A percentile compares a stretch with the other conserved stretches of the same genome.
Conservation (phyloP, 2,797 vertebrate species). For the Rhabdomys pumilio region DNA sequence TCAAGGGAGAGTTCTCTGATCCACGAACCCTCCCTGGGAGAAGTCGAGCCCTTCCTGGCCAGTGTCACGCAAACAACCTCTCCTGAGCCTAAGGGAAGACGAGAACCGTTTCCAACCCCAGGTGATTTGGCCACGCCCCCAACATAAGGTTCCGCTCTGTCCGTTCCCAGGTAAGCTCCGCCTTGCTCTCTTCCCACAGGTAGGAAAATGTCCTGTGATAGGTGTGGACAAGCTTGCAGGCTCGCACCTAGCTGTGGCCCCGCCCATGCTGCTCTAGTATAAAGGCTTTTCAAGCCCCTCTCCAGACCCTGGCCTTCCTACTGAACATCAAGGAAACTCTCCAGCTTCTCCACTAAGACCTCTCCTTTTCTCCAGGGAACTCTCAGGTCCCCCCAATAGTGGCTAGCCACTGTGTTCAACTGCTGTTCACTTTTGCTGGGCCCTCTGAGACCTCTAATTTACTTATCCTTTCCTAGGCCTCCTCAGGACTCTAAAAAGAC, state of each 20-base stretch:
- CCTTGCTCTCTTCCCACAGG: not conserved
- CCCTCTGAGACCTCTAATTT: not conserved
- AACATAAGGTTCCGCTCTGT: not conserved
- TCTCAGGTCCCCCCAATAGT: not conserved
- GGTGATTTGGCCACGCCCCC: not conserved
- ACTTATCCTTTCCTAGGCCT: not conserved
- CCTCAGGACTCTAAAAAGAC: not conserved
- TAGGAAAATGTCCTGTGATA: not conserved
- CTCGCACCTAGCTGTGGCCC: not conserved
- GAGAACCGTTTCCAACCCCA: not conserved
- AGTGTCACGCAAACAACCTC: not conserved
- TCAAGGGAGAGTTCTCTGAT: not conserved
- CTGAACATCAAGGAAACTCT: not conserved
- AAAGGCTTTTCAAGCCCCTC: not conserved
- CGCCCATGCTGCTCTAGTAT: rapidly evolving
- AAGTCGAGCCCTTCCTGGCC: not conserved
- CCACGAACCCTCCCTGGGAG: slow-evolving; percentile 20
- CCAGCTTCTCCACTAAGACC: not conserved
- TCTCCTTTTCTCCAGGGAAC: not conserved
- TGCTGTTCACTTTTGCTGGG: not conserved
- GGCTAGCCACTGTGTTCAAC: not conserved
- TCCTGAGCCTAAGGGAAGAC: rapidly evolving
- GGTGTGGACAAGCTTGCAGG: not conserved
- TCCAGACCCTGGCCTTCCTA: not conserved
- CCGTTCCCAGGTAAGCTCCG: not conserved